Evolutionary conservation across 2,797 vertebrate species (phyloP), one percentile per base, ranked within the genome.

Genomic region (Chelon labrosus): DNA sequence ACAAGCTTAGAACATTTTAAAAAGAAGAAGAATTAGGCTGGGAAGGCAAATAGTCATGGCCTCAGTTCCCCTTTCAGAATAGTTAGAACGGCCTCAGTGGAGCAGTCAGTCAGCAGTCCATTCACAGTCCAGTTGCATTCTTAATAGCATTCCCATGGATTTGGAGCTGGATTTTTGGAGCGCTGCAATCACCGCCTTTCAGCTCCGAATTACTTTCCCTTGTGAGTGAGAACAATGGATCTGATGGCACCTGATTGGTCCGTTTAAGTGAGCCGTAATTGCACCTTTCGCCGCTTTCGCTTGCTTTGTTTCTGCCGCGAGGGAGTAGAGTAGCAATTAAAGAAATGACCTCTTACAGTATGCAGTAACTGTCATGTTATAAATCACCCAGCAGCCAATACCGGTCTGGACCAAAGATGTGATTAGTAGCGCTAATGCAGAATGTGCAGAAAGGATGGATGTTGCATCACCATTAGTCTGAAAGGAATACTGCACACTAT

Each of bases 101-200:
- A 73, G 47, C 56, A 59, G 79, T 82, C 79, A 62, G 85, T 85
- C 91, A 83, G 81, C 63, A 85, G 83, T 89, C 77, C 78, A 84
- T 87, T 90, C 89, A 80, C 79, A 85, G 58, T 73, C 69, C 56
- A 27, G 74, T 77, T 83, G 70, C 76, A 83, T 65, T 77, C 56
- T 79, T 77, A 82, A 89, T 61, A 75, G 84, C 69, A 82, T 80
- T 84, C 75, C 72, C 73, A 78, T 82, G 72, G 67, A 76, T 80
- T 62, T 71, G 37, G 65, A 85, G 58, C n/a, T 78, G 70, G 71
- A 71, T 41, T 83, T 69, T 73, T 65, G 61, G 39, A 70, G 44
- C 16, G 0, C 10, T 75, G 77, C 83, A 90, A 87, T 91, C 87
- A 89, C 6, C 42, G 74, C 62, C 82, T 82, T 89, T 89, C 67